Evolutionary conservation across 1,140 invertebrate species (phyloP).

Genomic region (Drosophila prosaltans): DNA sequence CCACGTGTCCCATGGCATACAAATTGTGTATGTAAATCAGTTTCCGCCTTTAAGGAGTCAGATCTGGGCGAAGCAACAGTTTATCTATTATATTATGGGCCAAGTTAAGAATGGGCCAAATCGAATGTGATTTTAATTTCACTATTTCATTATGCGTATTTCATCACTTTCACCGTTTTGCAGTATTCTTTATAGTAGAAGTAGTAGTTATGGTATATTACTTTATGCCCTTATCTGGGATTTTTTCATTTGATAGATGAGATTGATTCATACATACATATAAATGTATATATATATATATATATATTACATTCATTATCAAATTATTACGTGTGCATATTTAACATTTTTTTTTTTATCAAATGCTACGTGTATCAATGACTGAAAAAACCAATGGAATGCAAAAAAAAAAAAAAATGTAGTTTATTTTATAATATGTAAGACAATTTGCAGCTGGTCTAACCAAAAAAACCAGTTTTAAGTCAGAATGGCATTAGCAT

Average conservation of each 20-base stretch:
- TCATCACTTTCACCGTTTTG: slow-evolving; percentile 22
- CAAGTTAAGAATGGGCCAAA: neutral
- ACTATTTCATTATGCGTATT: slow-evolving; percentile 21
- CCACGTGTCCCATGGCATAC: slow-evolving; percentile 41
- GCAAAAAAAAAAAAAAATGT: neutral
- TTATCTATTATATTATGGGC: neutral
- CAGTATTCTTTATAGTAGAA: too few relatives aligned
- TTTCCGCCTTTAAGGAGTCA: neutral
- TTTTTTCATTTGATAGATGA: slow-evolving; percentile 33
- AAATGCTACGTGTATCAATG: slow-evolving; percentile 23
- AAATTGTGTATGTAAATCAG: neutral
- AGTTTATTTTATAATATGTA: neutral
- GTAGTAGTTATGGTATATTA: too few relatives aligned
- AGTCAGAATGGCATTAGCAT: neutral
- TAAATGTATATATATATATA: neutral
- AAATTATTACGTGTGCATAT: neutral
- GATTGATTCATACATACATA: slow-evolving; percentile 2
- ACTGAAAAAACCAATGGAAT: slow-evolving; percentile 1
- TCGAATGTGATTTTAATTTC: slow-evolving; percentile 14
- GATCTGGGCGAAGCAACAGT: slow-evolving; percentile 43
- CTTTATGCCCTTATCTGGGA: slow-evolving; percentile 4
- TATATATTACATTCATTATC: slow-evolving; percentile 5
- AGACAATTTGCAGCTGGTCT: neutral
- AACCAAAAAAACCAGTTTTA: slow-evolving; percentile 26
- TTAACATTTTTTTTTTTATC: slow-evolving; percentile 24